These are phyloP conservation scores for Cephus pulcher DNA, from an alignment of 2,888 invertebrate genomes.

Conservation along the genomic window DNA sequence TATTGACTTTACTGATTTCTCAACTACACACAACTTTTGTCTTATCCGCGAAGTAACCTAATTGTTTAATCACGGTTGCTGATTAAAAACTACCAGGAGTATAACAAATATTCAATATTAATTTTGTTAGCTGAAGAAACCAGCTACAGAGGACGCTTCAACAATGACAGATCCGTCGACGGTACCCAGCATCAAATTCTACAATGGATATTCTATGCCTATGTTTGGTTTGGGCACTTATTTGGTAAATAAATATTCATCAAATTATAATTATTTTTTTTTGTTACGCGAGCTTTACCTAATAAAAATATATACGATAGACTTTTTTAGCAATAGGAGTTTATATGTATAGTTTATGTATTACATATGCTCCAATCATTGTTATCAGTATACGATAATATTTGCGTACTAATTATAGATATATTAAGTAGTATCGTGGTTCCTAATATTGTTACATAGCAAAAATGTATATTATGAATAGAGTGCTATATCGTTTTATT, in stretches of 20 bases:
- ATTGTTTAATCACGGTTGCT: not conserved
- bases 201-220: slow-evolving; percentile 62
- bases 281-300: not conserved
- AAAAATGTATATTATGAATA: too few species aligned
- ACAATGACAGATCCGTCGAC: slow-evolving; percentile 18
- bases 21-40: not conserved
- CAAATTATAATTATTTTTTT: not conserved
- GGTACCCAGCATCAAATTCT: slow-evolving; percentile 54
- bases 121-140: not conserved
- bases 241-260: slow-evolving; percentile 46
- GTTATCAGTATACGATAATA: too few species aligned
- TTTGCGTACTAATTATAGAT: too few species aligned
- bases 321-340: not conserved
- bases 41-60: not conserved
- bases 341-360: not conserved
- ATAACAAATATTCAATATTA: not conserved
- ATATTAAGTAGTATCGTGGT: too few species aligned
- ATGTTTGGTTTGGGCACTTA: slow-evolving; percentile 64
- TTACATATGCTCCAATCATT: not conserved
- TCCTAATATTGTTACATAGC: too few species aligned
- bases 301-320: not conserved
- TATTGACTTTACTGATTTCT: not conserved
- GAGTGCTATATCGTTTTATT: not conserved
- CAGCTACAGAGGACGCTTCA: not conserved
- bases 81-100: not conserved